Base-by-base conservation (phyloP, 2,888 invertebrate genomes). In the Hemithea aestivaria region DNA sequence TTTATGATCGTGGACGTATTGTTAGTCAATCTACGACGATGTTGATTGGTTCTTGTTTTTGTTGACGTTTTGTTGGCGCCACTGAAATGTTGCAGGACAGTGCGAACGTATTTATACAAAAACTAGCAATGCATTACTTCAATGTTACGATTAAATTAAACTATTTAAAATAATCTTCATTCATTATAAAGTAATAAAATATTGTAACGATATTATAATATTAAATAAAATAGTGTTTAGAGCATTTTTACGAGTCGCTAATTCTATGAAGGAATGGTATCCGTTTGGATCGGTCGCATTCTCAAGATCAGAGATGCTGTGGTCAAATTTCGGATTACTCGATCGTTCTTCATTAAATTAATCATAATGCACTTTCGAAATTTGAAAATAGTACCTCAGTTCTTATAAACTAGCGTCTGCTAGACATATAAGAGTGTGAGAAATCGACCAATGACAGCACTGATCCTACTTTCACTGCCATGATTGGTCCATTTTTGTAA, bases 401-500 rank as follows among this genome's bases (percentile, higher is more conserved):
- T 82, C 76, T 77, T 74, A 63, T 62, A 44, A 53, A 53, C 44
- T 66, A 73, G 84, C 81, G 74, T 82, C 84, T 82, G 84, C 74
- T 83, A 78, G 83, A 79, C 81, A 84, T 83, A 82, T 79, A 72
- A 50, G 48, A 50, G 48, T 45, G 36, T 42, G 69, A 56, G 68
- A 81, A 85, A 83, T 84, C 62, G 85, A 85, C 85, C 85, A 85
- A 84, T 85, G 82, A 83, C 80, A 74, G 78, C 84, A 84, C 73
- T 83, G 84, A 51, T 79, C 53, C 50, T 58, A 68, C 58, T 58
- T 66, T 83, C 84, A 84, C 84, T 85, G 85, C 83, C 85, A 79
- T 85, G 81, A 82, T 85, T 85, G 85, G 85, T 85, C 85, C 83
- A 76, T 85, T 85, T 84, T 83, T 82, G 75, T 69, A 56, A 72